Conservation (phyloP, 2,888 invertebrate genomes). For the Cristatella mucedo region DNA sequence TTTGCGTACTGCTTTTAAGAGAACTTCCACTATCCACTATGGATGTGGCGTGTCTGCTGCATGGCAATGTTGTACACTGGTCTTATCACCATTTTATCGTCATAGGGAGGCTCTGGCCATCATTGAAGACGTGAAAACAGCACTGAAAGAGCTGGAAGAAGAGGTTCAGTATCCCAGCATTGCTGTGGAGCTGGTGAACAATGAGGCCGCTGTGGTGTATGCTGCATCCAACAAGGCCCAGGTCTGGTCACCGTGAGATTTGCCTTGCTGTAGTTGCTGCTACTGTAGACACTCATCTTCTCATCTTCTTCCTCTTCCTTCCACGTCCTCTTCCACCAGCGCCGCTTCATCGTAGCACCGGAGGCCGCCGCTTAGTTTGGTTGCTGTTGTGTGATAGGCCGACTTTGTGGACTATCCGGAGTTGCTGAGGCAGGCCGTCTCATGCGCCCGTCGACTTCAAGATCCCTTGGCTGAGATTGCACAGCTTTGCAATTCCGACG, state of each 20-base stretch:
- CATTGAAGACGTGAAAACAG: constrained; percentile 38
- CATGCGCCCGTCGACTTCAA: constrained; percentile 74
- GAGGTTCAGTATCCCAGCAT: constrained; percentile 67
- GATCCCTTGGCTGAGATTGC: constrained; percentile 92
- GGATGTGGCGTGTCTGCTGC: too few species aligned
- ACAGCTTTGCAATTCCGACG: constrained; percentile 83
- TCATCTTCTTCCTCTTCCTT: too few species aligned
- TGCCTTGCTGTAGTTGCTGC: too few species aligned
- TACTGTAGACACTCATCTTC: too few species aligned
- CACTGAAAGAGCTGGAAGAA: constrained; percentile 41
- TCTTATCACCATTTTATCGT: too few species aligned
- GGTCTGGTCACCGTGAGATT: too few species aligned
- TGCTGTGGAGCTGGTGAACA: constrained; percentile 77
- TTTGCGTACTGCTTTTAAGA: too few species aligned
- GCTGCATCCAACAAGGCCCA: constrained; percentile 72
- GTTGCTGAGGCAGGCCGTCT: constrained; percentile 75
- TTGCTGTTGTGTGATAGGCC: constrained; percentile 34
- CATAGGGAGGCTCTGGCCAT: constrained; percentile 45
- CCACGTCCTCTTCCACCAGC: too few species aligned
- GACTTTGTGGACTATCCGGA: constrained; percentile 87
- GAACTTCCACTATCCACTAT: too few species aligned
- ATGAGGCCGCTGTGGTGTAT: constrained; percentile 77
- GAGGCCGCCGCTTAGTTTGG: too few species aligned
- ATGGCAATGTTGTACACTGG: neutral
- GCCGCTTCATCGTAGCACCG: too few species aligned